These are phyloP conservation scores for Takifugu bimaculatus DNA, from an alignment of 2,113 vertebrate genomes.

Conservation along the genomic window DNA sequence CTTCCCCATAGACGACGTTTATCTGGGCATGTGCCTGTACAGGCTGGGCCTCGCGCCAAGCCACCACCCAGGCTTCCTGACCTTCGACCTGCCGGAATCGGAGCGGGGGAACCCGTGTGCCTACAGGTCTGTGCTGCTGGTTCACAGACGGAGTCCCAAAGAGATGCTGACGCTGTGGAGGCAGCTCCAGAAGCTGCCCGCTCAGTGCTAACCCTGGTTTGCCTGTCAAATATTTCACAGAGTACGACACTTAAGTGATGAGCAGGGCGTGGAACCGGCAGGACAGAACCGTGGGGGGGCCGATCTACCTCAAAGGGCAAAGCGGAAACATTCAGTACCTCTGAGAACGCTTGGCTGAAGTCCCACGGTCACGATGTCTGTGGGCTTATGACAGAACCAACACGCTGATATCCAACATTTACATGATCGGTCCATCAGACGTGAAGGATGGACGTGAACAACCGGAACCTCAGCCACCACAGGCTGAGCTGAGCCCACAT, in stretches of 20 bases:
- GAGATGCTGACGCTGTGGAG: slow-evolving; percentile 75
- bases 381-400: too few species aligned
- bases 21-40: slow-evolving; percentile 71
- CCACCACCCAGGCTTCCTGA: slow-evolving; percentile 73
- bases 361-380: too few species aligned
- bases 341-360: neutral
- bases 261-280: neutral
- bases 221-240: slow-evolving; percentile 50
- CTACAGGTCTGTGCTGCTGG: slow-evolving; percentile 72
- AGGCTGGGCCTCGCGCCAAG: slow-evolving; percentile 68
- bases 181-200: slow-evolving; percentile 47
- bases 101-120: slow-evolving; percentile 65
- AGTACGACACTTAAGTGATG: neutral
- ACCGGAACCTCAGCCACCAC: too few species aligned
- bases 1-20: slow-evolving; percentile 81
- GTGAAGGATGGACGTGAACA: too few species aligned
- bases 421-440: too few species aligned
- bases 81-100: slow-evolving; percentile 69
- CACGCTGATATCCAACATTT: too few species aligned
- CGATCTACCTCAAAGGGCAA: slow-evolving; percentile 40
- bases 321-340: neutral
- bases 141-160: slow-evolving; percentile 73
- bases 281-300: slow-evolving; percentile 7
- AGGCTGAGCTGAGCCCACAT: too few species aligned
- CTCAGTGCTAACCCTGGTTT: slow-evolving; percentile 55